phyloP scores from a whole-genome alignment of 2,888 invertebrate genomes.

The Lottia gigantea region DNA sequence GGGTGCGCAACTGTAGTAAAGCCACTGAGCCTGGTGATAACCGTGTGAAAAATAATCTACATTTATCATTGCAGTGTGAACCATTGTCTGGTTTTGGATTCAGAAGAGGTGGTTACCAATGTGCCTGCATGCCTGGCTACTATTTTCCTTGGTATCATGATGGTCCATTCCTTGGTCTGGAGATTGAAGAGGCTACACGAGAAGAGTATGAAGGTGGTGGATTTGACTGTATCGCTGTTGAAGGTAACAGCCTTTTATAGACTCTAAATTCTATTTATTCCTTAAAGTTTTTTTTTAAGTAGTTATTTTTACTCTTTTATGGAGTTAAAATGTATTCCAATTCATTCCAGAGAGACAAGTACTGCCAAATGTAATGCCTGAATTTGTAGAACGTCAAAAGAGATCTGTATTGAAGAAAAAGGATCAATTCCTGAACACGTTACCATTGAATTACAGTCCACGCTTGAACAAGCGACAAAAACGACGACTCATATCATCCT shows the following conservation, averaged over 20 bases:
- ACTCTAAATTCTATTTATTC: background rate
- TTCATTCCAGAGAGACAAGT: constrained; percentile 47
- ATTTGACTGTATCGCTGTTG: constrained; percentile 90
- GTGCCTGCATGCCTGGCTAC: constrained; percentile 83
- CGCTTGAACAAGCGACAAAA: constrained; percentile 29
- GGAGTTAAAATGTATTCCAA: too few relatives aligned
- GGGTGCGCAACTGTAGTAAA: too few relatives aligned
- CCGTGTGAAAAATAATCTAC: too few relatives aligned
- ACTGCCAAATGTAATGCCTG: constrained; percentile 51
- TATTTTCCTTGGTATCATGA: constrained; percentile 88
- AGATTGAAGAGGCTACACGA: constrained; percentile 90
- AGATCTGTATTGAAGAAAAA: constrained; percentile 34
- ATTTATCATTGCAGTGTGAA: constrained; percentile 79
- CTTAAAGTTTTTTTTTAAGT: background rate
- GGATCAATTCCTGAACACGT: constrained; percentile 30
- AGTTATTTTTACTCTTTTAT: background rate
- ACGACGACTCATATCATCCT: constrained; percentile 26
- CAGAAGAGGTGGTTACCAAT: constrained; percentile 84
- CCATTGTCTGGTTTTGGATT: constrained; percentile 96
- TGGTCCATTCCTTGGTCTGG: constrained; percentile 91
- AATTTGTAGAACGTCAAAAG: constrained; percentile 44
- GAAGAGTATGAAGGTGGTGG: constrained; percentile 88
- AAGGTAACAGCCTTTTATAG: constrained; percentile 76
- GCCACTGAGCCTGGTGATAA: too few relatives aligned
- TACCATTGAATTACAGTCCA: constrained; percentile 29